These are phyloP conservation scores for Venustaconcha ellipsiformis DNA, from an alignment of 1,140 invertebrate genomes.

Conservation along the genomic window DNA sequence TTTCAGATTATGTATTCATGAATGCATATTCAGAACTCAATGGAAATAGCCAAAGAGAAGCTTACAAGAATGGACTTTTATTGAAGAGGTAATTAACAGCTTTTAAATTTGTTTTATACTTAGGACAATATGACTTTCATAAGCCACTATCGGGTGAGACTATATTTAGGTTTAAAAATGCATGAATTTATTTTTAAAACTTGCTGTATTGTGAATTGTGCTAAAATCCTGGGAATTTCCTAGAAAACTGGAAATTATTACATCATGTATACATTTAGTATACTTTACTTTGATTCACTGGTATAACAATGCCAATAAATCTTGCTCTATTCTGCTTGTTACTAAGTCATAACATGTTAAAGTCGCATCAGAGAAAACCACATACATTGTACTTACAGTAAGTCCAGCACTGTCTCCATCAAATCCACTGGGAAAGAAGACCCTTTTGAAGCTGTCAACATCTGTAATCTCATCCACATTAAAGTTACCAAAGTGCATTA, in stretches of 20 bases:
- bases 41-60: neutral
- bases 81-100: no score
- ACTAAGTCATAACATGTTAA: neutral
- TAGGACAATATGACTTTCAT: no score
- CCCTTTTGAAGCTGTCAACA: slow-evolving; percentile 54
- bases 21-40: neutral
- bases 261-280: no score
- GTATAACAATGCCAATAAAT: neutral
- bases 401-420: slow-evolving; percentile 55
- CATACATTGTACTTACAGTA: slow-evolving; percentile 45
- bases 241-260: no score
- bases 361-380: neutral
- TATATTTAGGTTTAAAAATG: no score
- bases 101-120: no score
- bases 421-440: slow-evolving; percentile 64
- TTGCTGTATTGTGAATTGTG: no score
- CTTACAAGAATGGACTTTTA: neutral
- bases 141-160: no score
- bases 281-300: no score
- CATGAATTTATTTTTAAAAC: no score
- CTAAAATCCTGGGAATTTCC: no score
- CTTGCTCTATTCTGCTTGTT: neutral
- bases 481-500: slow-evolving; percentile 61
- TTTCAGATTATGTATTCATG: no score
- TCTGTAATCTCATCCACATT: slow-evolving; percentile 62